These are phyloP conservation scores for Platichthys flesus DNA, from an alignment of 2,113 vertebrate species.

Conservation along the genomic window DNA sequence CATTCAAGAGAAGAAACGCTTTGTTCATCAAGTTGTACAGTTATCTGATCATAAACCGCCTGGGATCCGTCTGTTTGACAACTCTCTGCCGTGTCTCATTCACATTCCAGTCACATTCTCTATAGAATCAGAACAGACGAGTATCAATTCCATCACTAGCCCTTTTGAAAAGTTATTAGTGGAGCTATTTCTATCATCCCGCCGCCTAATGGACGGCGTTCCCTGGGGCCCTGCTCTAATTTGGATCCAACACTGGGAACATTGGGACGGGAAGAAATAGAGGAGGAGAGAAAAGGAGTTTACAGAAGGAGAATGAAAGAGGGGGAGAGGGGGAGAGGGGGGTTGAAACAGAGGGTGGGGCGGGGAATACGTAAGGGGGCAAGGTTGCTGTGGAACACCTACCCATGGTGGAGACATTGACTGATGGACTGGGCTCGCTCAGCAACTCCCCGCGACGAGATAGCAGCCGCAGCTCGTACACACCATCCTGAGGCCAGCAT, in stretches of 20 bases:
- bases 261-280: conserved; percentile 27
- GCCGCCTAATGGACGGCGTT: conserved; percentile 62
- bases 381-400: conserved; percentile 68
- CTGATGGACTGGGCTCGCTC: conserved; percentile 91
- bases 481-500: conserved; percentile 82
- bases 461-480: conserved; percentile 93
- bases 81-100: conserved; percentile 39
- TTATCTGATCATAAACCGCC: not conserved
- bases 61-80: conserved; percentile 8
- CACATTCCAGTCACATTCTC: conserved; percentile 58
- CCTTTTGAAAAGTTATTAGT: conserved; percentile 57
- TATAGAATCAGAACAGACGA: conserved; percentile 39
- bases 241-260: conserved; percentile 40
- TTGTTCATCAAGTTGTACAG: not conserved
- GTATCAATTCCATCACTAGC: conserved; percentile 29
- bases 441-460: conserved; percentile 89
- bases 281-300: not conserved
- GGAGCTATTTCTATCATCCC: conserved; percentile 62
- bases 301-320: conserved; percentile 7
- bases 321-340: conserved; percentile 7
- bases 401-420: conserved; percentile 94
- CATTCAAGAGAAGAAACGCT: not conserved
- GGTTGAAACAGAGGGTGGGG: conserved; percentile 35
- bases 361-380: conserved; percentile 9
- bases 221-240: conserved; percentile 66